A percentile compares a stretch with the other conserved stretches of the same genome.
Conservation (phyloP, 2,797 vertebrate species). For the Propithecus perrieri region DNA sequence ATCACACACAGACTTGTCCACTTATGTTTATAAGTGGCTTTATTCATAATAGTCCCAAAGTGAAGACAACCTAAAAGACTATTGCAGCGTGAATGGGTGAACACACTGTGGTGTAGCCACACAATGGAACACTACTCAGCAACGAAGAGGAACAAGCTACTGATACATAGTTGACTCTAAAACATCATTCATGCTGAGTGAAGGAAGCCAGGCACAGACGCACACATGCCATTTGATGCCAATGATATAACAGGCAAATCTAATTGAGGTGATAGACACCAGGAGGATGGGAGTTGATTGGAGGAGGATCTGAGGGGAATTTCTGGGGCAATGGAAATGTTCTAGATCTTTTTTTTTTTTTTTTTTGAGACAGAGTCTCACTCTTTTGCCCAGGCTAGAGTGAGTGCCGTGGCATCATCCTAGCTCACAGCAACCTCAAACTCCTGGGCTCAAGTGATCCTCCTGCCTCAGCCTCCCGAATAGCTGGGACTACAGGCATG, state of each 20-base stretch:
- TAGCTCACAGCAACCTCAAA: too few relatives aligned
- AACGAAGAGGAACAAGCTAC: not conserved
- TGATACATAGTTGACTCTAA: rapidly evolving
- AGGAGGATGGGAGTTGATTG: not conserved
- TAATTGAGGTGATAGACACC: not conserved
- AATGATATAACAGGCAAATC: not conserved
- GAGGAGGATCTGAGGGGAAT: not conserved
- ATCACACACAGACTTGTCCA: not conserved
- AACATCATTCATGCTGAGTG: not conserved
- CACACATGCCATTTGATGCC: not conserved
- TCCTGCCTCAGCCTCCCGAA: too few relatives aligned
- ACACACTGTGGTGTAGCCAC: too few relatives aligned
- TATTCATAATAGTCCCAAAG: not conserved
- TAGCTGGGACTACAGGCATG: too few relatives aligned
- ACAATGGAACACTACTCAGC: not conserved
- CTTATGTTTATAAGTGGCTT: not conserved
- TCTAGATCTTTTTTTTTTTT: too few relatives aligned
- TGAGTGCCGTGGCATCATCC: too few relatives aligned
- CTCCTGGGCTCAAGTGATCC: too few relatives aligned
- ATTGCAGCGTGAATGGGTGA: not conserved
- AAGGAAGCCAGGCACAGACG: not conserved
- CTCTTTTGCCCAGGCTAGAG: too few relatives aligned
- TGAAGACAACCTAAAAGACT: not conserved
- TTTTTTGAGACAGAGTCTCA: too few relatives aligned
- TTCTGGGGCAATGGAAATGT: not conserved